Evolutionary conservation across 2,888 invertebrate genomes (phyloP).

Genomic region (Dasypolia templi): DNA sequence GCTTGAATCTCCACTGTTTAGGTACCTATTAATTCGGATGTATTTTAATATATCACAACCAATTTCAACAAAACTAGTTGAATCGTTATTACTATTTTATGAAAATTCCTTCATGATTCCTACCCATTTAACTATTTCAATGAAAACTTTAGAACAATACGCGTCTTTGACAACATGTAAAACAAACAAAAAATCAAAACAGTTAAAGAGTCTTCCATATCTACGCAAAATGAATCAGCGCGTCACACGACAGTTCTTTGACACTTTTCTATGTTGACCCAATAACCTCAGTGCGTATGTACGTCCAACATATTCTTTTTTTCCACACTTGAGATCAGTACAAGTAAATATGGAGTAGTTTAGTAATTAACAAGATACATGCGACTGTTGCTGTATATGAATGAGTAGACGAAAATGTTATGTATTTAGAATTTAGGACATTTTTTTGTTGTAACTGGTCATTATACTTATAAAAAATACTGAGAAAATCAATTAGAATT

Average conservation of each 20-base stretch:
- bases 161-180: neutral
- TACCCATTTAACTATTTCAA: neutral
- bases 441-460: neutral
- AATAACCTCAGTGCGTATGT: conserved; percentile 53
- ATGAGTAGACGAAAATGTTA: neutral
- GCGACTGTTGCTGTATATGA: conserved; percentile 12
- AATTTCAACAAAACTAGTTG: neutral
- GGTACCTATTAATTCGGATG: neutral
- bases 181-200: conserved; percentile 1
- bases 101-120: neutral
- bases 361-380: conserved; percentile 23
- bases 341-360: conserved; percentile 35
- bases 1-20: neutral
- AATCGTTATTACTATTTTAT: neutral
- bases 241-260: conserved; percentile 59
- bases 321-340: conserved; percentile 35
- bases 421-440: neutral
- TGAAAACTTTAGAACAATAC: neutral
- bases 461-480: conserved; percentile 30
- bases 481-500: conserved; percentile 5
- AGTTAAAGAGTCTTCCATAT: conserved; percentile 15
- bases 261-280: conserved; percentile 65
- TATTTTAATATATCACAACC: neutral
- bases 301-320: conserved; percentile 65
- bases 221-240: conserved; percentile 41